phyloP scores from a whole-genome alignment of 2,797 vertebrate species.

The Chelmon rostratus region DNA sequence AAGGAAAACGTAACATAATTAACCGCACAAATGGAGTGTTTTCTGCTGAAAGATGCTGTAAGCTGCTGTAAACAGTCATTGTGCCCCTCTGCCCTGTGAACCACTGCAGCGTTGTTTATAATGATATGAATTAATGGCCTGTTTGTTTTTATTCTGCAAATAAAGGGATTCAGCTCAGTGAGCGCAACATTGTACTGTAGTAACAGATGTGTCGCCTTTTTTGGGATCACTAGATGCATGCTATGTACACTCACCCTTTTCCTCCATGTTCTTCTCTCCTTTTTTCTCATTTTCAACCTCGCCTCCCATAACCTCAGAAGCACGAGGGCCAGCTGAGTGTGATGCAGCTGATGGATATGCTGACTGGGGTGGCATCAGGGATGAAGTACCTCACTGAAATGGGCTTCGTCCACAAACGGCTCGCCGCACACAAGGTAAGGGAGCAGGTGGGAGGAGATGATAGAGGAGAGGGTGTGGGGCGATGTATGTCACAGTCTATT shows the following conservation, averaged over 20 bases:
- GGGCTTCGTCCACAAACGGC: conserved; percentile 94
- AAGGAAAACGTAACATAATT: conserved; percentile 61
- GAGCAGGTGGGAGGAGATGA: conserved; percentile 44
- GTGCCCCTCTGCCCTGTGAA: conserved; percentile 61
- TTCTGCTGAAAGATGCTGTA: conserved; percentile 56
- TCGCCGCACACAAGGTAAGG: conserved; percentile 91
- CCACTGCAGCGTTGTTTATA: conserved; percentile 50
- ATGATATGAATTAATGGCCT: conserved; percentile 71
- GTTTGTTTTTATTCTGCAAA: conserved; percentile 71
- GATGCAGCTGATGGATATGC: conserved; percentile 91
- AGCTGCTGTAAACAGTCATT: conserved; percentile 58
- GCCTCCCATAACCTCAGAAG: conserved; percentile 79
- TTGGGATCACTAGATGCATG: background rate
- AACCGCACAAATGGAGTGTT: conserved; percentile 63
- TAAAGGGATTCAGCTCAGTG: conserved; percentile 54
- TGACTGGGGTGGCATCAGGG: conserved; percentile 92
- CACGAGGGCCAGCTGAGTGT: conserved; percentile 92
- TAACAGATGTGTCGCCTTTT: conserved; percentile 28
- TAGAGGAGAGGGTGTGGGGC: conserved; percentile 1
- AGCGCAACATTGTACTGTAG: conserved; percentile 36
- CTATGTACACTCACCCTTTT: background rate
- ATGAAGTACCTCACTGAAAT: conserved; percentile 98
- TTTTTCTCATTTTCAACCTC: background rate
- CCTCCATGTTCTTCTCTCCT: background rate
- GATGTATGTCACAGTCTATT: conserved; percentile 26